Percentiles rank a stretch among this genome's conserved stretches.
Evolutionary conservation across 2,888 invertebrate species (phyloP).

Genomic region (Poecilus cupreus): DNA sequence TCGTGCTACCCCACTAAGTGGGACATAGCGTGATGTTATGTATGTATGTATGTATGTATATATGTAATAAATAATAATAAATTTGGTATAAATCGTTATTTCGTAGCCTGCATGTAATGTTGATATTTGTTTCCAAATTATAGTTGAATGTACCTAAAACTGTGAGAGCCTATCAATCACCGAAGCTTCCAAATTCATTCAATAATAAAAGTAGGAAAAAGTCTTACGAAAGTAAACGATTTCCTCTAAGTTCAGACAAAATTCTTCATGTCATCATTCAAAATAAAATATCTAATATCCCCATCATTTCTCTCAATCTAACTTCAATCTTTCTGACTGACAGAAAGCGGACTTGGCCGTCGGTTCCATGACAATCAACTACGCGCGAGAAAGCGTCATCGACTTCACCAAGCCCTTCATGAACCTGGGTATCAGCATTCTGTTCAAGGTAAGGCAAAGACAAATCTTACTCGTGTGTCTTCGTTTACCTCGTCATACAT

Average conservation of each 20-base stretch:
- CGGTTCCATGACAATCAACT: slow-evolving; percentile 92
- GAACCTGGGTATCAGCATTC: slow-evolving; percentile 91
- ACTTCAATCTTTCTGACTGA: slow-evolving; percentile 64
- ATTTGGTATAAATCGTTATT: no score
- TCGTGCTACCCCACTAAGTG: no score
- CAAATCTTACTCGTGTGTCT: neutral
- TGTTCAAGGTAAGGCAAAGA: slow-evolving; percentile 81
- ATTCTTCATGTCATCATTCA: neutral
- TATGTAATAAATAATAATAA: no score
- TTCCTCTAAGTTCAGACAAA: neutral
- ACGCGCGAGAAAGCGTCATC: slow-evolving; percentile 90
- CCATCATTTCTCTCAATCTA: slow-evolving; percentile 47
- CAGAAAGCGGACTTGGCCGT: slow-evolving; percentile 92
- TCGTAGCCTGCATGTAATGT: no score
- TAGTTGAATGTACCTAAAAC: no score
- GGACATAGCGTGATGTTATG: no score
- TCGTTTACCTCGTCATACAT: slow-evolving; percentile 9
- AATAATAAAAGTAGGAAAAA: no score
- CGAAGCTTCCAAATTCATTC: no score
- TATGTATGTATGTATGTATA: no score
- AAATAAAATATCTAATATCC: neutral
- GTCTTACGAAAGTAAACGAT: no score
- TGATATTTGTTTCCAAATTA: no score
- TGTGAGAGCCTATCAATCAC: no score
- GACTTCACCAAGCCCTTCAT: slow-evolving; percentile 95